Percentiles rank a stretch among this genome's conserved stretches.
Conservation (phyloP, 1,140 invertebrate species). For the Acromyrmex charruanus region DNA sequence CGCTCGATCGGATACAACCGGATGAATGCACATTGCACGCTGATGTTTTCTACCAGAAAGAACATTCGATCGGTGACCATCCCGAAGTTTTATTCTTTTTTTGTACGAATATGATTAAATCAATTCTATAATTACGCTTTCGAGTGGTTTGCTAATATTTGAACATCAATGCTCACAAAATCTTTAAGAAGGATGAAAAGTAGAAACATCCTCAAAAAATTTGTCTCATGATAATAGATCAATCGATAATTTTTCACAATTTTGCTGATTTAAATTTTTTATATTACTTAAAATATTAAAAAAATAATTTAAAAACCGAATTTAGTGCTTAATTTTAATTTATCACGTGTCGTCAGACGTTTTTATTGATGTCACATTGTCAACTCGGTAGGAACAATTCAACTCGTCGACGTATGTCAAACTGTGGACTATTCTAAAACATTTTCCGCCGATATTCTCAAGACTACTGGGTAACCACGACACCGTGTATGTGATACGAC, state of each 20-base stretch:
- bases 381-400: constrained; percentile 16
- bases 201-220: neutral
- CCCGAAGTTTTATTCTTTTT: neutral
- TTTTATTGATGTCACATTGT: constrained; percentile 30
- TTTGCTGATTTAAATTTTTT: neutral
- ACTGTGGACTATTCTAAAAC: constrained; percentile 39
- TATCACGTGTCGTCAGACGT: neutral
- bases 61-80: neutral
- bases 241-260: constrained; percentile 4
- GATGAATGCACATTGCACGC: constrained; percentile 32
- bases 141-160: constrained; percentile 8
- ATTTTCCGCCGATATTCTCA: constrained; percentile 57
- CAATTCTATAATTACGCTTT: constrained; percentile 11
- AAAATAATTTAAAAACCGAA: neutral
- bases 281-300: neutral
- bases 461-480: constrained; percentile 50
- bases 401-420: constrained; percentile 25
- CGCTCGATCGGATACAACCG: constrained; percentile 35
- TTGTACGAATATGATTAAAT: neutral
- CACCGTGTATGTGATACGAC: constrained; percentile 45
- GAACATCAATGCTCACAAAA: neutral
- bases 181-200: neutral
- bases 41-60: constrained; percentile 54
- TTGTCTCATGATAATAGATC: neutral
- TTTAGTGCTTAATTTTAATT: neutral